Evolutionary conservation across 2,888 invertebrate genomes (phyloP).

Genomic region (Agonopterix alstromeriana): DNA sequence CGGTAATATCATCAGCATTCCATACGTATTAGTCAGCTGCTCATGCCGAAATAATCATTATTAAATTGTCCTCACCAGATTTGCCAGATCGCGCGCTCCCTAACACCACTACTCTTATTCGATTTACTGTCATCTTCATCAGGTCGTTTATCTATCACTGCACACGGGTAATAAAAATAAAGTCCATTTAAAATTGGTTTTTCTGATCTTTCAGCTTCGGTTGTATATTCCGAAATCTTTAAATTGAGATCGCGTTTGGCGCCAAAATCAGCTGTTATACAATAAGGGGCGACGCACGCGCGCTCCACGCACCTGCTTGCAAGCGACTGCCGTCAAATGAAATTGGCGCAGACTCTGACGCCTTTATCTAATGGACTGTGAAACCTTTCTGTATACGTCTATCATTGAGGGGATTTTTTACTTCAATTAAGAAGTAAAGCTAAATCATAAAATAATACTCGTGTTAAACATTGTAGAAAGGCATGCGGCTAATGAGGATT

Average conservation of each 20-base stretch:
- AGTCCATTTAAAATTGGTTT: slow-evolving; percentile 17
- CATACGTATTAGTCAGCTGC: slow-evolving; percentile 25
- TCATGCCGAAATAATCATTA: slow-evolving; percentile 26
- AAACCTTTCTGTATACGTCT: background rate
- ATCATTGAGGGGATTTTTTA: background rate
- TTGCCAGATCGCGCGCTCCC: slow-evolving; percentile 86
- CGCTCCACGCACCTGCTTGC: slow-evolving; percentile 68
- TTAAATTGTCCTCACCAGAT: slow-evolving; percentile 78
- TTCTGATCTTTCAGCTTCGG: background rate
- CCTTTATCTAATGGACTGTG: slow-evolving; percentile 6
- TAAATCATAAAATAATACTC: background rate
- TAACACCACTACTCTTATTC: slow-evolving; percentile 86
- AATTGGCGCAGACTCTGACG: slow-evolving; percentile 62
- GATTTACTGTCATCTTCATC: slow-evolving; percentile 86
- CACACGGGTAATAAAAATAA: slow-evolving; percentile 24
- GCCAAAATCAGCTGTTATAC: slow-evolving; percentile 52
- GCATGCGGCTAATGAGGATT: background rate
- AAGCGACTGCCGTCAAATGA: slow-evolving; percentile 64
- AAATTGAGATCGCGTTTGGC: slow-evolving; percentile 42
- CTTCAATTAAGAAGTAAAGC: background rate
- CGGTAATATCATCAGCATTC: slow-evolving; percentile 20
- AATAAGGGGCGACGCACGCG: slow-evolving; percentile 58
- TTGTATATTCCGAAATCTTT: slow-evolving; percentile 13
- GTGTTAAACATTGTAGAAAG: background rate
- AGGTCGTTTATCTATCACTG: slow-evolving; percentile 36